phyloP scores from a whole-genome alignment of 2,113 vertebrate genomes.

The Mungos mungo region DNA sequence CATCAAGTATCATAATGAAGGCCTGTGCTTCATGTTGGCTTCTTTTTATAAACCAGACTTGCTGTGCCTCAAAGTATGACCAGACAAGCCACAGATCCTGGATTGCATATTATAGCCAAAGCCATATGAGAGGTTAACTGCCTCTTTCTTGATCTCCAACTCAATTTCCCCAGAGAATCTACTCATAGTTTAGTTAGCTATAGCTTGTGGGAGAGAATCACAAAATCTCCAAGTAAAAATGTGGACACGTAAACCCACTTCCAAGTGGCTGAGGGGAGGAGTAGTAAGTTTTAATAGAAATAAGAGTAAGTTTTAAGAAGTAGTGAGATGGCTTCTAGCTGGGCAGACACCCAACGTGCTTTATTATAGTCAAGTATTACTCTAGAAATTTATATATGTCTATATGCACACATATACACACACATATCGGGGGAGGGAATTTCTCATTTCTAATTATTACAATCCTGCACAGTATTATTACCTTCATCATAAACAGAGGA shows the following conservation, averaged over 20 bases:
- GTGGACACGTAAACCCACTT: not conserved
- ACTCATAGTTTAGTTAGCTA: not conserved
- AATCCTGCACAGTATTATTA: not conserved
- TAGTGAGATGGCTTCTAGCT: not conserved
- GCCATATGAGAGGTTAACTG: not conserved
- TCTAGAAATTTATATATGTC: not conserved
- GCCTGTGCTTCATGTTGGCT: not conserved
- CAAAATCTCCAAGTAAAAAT: not conserved
- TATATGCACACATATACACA: not conserved
- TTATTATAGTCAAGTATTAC: not conserved
- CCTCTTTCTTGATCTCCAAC: not conserved
- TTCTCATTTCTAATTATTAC: not conserved
- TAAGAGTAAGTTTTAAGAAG: not conserved
- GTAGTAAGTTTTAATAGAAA: not conserved
- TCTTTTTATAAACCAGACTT: not conserved
- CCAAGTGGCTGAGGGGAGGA: not conserved
- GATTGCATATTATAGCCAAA: not conserved
- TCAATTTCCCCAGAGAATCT: not conserved
- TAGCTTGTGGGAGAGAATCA: not conserved
- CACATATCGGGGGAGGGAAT: not conserved
- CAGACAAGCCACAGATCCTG: not conserved
- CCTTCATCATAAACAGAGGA: not conserved
- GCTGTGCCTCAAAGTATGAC: not conserved
- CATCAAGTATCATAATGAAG: not conserved
- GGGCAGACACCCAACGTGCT: not conserved